Base-by-base conservation (phyloP, 2,888 invertebrate genomes). In the Zeuzera pyrina region DNA sequence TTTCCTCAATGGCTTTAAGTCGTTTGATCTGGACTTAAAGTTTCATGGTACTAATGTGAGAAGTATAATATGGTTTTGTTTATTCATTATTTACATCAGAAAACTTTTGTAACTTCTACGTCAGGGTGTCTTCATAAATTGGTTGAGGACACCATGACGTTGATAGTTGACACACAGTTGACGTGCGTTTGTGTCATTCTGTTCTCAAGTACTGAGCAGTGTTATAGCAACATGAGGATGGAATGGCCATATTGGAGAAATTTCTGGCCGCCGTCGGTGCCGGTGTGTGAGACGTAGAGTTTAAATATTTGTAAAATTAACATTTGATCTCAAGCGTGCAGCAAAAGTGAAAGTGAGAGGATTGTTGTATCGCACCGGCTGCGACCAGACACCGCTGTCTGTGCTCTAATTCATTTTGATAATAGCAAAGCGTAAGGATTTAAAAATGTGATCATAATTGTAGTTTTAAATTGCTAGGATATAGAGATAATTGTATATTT, bases 241-340 rank as follows among this genome's bases (percentile, higher is more conserved):
- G 30, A 42, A 47, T 31, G 31, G 33, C 35, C 31, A 43, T 43
- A 38, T 43, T 44, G 55, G 46, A 49, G 13, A 35, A 42, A 42
- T 38, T 46, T 58, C 54, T 54, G 61, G 60, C 42, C 44, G 62
- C 61, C 60, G 68, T 66, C 57, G 68, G 57, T 68, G 76, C 63
- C 59, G 57, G 76, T 61, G 74, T 78, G 79, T 51, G 68, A 71
- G 76, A 71, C 69, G 66, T 73, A 76, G 67, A 66, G 69, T 77
- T 69, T 68, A 71, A 73, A 61, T 64, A 72, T 72, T 66, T 74
- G 69, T 74, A 77, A 77, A 77, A 77, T 69, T 76, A 78, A 77
- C 74, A 79, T 79, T 78, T 81, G 81, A 81, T 81, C 81, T 81
- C 81, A 81, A 79, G 81, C 77, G 78, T 76, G 79, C 78, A 78